Conservation (phyloP, 2,888 invertebrate species). For the Yponomeuta cagnagella region DNA sequence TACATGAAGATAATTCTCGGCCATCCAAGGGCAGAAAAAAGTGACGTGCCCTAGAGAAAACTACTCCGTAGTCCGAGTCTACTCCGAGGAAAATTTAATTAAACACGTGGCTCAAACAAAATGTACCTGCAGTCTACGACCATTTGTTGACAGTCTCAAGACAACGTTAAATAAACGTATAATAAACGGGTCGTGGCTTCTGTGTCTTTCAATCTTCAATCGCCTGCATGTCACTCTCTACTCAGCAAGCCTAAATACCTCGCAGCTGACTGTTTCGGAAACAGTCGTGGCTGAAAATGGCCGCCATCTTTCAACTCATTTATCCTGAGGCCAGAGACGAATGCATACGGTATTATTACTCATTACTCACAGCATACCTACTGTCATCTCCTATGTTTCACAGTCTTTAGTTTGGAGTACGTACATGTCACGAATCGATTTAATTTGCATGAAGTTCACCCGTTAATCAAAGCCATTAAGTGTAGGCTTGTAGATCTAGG, state of each 20-base stretch:
- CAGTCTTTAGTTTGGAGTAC: background rate
- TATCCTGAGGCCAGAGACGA: background rate
- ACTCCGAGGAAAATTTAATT: no score
- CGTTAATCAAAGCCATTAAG: constrained; percentile 10
- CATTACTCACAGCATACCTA: background rate
- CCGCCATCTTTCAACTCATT: background rate
- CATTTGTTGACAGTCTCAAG: no score
- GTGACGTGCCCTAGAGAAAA: no score
- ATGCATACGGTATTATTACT: background rate
- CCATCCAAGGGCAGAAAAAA: no score
- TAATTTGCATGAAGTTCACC: background rate
- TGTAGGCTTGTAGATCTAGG: background rate
- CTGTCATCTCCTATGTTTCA: background rate
- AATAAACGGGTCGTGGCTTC: background rate
- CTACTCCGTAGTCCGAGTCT: no score
- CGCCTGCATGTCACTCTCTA: background rate
- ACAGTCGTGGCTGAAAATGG: background rate
- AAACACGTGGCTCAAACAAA: no score
- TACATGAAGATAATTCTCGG: no score
- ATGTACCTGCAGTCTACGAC: no score
- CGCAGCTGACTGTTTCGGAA: background rate
- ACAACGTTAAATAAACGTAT: no score
- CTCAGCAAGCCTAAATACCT: background rate
- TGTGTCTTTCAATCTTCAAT: background rate
- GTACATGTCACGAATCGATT: no score